Conservation (phyloP, 1,140 invertebrate genomes). For the Philotrypesis tridentata region DNA sequence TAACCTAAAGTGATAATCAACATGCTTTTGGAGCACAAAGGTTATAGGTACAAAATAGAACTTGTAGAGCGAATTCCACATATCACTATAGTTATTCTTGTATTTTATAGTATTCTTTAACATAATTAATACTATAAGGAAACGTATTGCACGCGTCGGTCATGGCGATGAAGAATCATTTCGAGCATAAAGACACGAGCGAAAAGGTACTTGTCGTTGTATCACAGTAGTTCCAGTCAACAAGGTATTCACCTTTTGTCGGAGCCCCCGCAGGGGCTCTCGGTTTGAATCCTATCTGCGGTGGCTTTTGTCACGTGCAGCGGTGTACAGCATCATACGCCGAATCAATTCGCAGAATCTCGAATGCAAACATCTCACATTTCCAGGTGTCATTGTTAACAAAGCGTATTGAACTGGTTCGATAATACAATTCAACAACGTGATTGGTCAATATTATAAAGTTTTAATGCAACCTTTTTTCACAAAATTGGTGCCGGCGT, state of each 20-base stretch:
- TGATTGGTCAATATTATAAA: not conserved
- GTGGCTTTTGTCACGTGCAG: not conserved
- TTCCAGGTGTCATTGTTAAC: not conserved
- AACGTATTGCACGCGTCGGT: not conserved
- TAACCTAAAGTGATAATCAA: too few relatives aligned
- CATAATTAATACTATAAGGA: too few relatives aligned
- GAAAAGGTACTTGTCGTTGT: not conserved
- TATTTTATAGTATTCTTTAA: too few relatives aligned
- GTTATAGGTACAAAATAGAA: too few relatives aligned
- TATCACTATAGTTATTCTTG: too few relatives aligned
- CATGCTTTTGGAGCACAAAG: too few relatives aligned
- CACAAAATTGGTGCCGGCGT: too few relatives aligned
- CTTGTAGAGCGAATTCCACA: too few relatives aligned
- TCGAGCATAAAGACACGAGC: not conserved
- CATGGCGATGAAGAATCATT: not conserved
- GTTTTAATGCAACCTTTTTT: not conserved
- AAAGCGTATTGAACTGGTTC: too few relatives aligned
- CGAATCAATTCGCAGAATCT: not conserved
- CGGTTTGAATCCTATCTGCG: not conserved
- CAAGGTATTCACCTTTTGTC: not conserved
- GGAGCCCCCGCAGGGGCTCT: not conserved
- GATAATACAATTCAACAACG: not conserved
- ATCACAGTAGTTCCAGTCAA: not conserved
- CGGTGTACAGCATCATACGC: not conserved
- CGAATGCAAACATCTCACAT: not conserved